Percentiles rank a stretch among this genome's conserved stretches.
phyloP scores from a whole-genome alignment of 2,888 invertebrate genomes.

The Drosophila fungiperda region DNA sequence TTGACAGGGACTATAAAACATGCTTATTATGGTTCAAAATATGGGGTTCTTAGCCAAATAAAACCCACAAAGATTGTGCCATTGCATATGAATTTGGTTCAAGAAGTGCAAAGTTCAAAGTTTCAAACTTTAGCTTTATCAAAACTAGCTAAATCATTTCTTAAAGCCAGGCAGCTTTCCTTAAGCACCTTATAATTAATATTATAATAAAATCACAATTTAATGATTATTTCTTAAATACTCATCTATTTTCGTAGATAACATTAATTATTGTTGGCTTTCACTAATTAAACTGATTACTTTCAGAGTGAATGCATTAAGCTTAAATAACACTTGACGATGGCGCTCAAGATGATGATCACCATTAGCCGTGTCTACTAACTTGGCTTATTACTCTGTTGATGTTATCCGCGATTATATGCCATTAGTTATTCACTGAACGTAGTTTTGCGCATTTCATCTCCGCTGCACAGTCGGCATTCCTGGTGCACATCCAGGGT shows the following conservation, averaged over 20 bases:
- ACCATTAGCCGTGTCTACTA: not conserved
- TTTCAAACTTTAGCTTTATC: not conserved
- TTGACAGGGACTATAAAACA: conserved; percentile 10
- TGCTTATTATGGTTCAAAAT: conserved; percentile 3
- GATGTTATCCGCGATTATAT: not conserved
- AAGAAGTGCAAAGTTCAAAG: not conserved
- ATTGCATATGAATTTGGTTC: not conserved
- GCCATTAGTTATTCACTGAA: conserved; percentile 1
- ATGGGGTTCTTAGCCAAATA: not conserved
- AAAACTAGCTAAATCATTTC: not conserved
- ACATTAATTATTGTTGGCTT: not conserved
- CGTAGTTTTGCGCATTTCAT: not conserved
- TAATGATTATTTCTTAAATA: not conserved
- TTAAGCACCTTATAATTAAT: not conserved
- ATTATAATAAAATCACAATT: not conserved
- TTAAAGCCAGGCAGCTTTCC: not conserved
- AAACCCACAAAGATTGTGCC: not conserved
- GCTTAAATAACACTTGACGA: not conserved
- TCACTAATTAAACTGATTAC: not conserved
- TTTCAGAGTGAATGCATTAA: not conserved
- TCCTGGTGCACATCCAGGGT: not conserved
- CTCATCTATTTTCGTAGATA: not conserved
- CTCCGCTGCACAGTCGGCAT: not conserved
- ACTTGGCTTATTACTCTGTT: not conserved
- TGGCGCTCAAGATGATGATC: not conserved